phyloP scores from a whole-genome alignment of 2,113 vertebrate species.

The Apodemus sylvaticus region DNA sequence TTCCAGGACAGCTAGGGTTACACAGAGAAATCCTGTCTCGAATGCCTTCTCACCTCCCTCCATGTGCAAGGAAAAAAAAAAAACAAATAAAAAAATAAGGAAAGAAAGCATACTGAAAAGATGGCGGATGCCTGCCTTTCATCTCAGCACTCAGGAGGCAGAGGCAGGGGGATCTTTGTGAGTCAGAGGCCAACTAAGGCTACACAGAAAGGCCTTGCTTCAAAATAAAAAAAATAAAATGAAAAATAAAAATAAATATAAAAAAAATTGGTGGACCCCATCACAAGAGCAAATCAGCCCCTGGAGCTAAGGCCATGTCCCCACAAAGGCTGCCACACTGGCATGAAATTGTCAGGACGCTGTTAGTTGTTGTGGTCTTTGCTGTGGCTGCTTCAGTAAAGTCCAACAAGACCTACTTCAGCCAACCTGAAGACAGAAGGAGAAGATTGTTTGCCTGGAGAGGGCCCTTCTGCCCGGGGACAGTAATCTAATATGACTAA shows the following conservation, averaged over 20 bases:
- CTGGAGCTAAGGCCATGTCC: background rate
- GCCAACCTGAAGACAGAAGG: background rate
- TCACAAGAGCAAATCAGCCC: background rate
- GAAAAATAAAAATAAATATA: background rate
- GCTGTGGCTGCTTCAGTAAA: background rate
- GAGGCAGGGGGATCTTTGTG: background rate
- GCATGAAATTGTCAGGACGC: background rate
- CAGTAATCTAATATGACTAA: conserved; percentile 64
- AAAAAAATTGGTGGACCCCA: background rate
- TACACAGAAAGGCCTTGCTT: background rate
- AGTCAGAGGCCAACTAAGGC: background rate
- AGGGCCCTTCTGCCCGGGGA: conserved; percentile 61
- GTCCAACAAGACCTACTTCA: background rate
- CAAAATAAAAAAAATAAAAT: background rate
- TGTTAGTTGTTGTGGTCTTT: background rate
- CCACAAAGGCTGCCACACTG: background rate
- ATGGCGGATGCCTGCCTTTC: background rate
- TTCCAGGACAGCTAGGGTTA: background rate
- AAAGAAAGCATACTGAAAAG: background rate
- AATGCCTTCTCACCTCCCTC: no score
- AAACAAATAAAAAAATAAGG: no score
- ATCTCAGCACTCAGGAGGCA: background rate
- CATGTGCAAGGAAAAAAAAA: no score
- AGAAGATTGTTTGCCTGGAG: conserved; percentile 32
- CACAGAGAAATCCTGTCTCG: no score